phyloP scores from a whole-genome alignment of 2,113 vertebrate genomes.

The Erythrocercus mccallii region DNA sequence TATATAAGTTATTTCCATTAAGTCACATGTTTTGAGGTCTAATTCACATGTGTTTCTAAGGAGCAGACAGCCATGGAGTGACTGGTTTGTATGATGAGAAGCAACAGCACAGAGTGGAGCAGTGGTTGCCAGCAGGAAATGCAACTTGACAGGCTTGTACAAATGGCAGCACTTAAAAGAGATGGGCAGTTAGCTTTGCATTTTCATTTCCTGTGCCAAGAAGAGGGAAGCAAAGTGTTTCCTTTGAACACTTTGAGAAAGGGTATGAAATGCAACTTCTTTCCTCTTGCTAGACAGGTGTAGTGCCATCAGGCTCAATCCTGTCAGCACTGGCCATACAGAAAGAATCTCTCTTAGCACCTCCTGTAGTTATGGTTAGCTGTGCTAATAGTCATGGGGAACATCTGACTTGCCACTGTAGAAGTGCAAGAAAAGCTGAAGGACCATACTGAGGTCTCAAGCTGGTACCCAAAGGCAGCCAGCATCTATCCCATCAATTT shows the following conservation, averaged over 20 bases:
- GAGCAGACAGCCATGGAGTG: neutral
- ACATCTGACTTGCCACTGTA: neutral
- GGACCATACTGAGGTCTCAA: neutral
- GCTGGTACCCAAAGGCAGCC: neutral
- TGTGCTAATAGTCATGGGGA: neutral
- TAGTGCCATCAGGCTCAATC: neutral
- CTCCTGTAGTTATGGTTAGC: neutral
- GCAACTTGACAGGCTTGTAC: neutral
- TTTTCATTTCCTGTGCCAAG: neutral
- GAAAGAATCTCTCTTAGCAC: neutral
- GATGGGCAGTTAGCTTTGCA: neutral
- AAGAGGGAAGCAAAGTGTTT: neutral
- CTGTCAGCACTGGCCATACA: neutral
- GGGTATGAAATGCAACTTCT: neutral
- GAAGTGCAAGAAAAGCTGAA: neutral
- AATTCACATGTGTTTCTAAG: constrained; percentile 15
- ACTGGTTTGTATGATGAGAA: neutral
- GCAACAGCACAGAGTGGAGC: neutral
- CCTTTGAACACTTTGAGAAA: neutral
- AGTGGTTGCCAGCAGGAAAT: neutral
- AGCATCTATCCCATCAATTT: neutral
- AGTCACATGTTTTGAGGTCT: neutral
- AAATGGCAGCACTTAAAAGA: constrained; percentile 12
- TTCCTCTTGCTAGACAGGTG: neutral
- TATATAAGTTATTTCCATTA: neutral